Conservation (phyloP, 1,140 invertebrate species). For the Plectus sambesii region DNA sequence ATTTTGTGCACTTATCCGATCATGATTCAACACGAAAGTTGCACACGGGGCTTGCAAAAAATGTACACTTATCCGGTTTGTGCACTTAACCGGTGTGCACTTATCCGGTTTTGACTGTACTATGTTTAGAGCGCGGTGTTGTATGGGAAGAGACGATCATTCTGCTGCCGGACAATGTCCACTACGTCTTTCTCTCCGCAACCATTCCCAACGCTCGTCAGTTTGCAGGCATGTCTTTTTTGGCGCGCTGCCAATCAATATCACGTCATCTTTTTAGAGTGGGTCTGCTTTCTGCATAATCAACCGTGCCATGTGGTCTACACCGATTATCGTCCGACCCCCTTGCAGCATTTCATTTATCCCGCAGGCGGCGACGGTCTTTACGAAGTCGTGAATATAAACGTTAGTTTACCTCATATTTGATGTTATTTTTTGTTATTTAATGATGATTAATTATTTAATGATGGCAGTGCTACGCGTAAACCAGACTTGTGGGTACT, state of each 20-base stretch:
- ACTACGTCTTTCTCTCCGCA: constrained; percentile 96
- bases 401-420: constrained; percentile 51
- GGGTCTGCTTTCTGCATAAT: constrained; percentile 83
- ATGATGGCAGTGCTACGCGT: too few species aligned
- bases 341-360: constrained; percentile 94
- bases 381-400: constrained; percentile 87
- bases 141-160: constrained; percentile 99
- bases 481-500: too few species aligned
- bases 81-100: too few species aligned
- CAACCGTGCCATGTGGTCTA: constrained; percentile 98
- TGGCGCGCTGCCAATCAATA: background rate
- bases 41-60: too few species aligned
- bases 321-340: constrained; percentile 92
- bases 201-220: constrained; percentile 96
- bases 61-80: too few species aligned
- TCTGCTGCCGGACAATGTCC: constrained; percentile 88
- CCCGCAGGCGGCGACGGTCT: constrained; percentile 84
- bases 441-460: too few species aligned
- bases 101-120: too few species aligned
- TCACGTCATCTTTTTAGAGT: constrained; percentile 56
- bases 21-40: too few species aligned
- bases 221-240: constrained; percentile 58
- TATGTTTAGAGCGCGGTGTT: constrained; percentile 69
- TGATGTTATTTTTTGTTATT: too few species aligned
- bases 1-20: too few species aligned